Evolutionary conservation across 2,888 invertebrate genomes (phyloP).

Genomic region (Aromia moschata): DNA sequence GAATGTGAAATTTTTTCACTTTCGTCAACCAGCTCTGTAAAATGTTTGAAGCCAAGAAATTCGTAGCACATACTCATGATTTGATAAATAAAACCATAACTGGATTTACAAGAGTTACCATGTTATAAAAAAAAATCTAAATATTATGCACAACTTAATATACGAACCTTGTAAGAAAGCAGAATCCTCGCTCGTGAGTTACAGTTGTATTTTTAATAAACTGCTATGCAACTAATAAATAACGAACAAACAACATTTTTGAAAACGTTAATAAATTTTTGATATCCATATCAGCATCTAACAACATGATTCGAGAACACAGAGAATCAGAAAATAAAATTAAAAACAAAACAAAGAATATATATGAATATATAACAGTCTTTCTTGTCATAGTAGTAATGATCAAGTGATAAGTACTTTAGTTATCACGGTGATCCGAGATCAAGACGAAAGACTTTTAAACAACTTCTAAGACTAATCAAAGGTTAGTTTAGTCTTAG

Average conservation of each 20-base stretch:
- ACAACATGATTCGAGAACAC: conserved; percentile 26
- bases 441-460: conserved; percentile 27
- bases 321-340: conserved; percentile 36
- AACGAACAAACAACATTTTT: conserved; percentile 23
- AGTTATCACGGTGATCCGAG: conserved; percentile 22
- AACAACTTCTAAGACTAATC: conserved; percentile 23
- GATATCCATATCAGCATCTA: conserved; percentile 24
- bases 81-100: not conserved
- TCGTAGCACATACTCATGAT: no score
- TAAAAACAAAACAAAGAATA: conserved; percentile 31
- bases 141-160: not conserved
- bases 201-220: not conserved
- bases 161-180: not conserved
- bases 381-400: conserved; percentile 27
- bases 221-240: conserved; percentile 18
- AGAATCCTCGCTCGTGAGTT: not conserved
- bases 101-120: not conserved
- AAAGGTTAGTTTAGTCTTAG: conserved; percentile 35
- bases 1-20: not conserved
- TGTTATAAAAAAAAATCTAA: no score
- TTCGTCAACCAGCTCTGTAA: no score
- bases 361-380: conserved; percentile 31
- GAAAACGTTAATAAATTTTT: conserved; percentile 32
- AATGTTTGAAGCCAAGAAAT: no score
- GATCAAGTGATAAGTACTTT: conserved; percentile 24